Evolutionary conservation across 2,113 vertebrate genomes (phyloP).

Genomic region (Sinocyclocheilus anophthalmus): DNA sequence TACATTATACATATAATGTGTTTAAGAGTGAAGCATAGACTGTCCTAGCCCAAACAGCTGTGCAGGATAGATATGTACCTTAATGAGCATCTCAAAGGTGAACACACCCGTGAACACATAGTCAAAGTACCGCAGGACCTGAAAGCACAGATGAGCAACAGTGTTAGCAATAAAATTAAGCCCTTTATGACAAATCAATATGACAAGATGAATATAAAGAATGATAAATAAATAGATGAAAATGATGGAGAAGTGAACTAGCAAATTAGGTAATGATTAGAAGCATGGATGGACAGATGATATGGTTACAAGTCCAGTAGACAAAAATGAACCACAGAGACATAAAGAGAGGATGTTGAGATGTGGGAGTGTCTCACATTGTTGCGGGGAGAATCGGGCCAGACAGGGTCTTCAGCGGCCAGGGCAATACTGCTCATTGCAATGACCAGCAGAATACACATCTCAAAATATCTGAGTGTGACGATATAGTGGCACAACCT

Average conservation of each 20-base stretch:
- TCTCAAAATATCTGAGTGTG: conserved; percentile 89
- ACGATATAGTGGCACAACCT: conserved; percentile 89
- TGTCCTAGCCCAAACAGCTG: not conserved
- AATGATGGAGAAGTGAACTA: not conserved
- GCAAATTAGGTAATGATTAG: not conserved
- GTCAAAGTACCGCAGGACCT: conserved; percentile 94
- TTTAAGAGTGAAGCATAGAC: not conserved
- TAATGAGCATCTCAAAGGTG: conserved; percentile 95
- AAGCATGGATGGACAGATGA: not conserved
- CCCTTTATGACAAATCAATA: not conserved
- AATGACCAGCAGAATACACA: conserved; percentile 90
- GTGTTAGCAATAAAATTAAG: not conserved
- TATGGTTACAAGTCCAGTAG: not conserved
- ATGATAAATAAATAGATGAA: conserved; percentile 14
- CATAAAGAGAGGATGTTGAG: not conserved
- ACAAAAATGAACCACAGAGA: not conserved
- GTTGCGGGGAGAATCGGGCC: conserved; percentile 87
- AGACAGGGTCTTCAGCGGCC: conserved; percentile 90
- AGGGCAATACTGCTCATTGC: conserved; percentile 94
- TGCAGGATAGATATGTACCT: conserved; percentile 75
- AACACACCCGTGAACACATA: conserved; percentile 95
- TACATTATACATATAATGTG: not conserved
- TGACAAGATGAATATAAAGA: not conserved
- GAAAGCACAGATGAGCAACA: conserved; percentile 43
- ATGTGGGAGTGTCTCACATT: conserved; percentile 78